Percentiles rank a stretch among this genome's conserved stretches.
phyloP scores from a whole-genome alignment of 2,113 vertebrate species.

The Pyxicephalus adspersus region DNA sequence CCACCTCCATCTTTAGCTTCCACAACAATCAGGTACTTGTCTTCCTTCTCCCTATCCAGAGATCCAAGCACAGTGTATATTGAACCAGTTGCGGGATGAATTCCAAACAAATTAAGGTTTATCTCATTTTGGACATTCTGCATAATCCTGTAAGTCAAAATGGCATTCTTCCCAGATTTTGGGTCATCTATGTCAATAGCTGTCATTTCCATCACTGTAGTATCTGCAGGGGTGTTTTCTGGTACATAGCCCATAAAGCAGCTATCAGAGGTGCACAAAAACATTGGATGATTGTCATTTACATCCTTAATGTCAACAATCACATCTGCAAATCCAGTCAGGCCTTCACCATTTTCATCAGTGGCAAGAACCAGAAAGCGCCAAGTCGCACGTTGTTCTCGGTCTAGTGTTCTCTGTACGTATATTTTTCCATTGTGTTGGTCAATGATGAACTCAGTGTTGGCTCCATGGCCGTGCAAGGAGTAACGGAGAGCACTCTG shows the following conservation, averaged over 20 bases:
- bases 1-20: slow-evolving; percentile 86
- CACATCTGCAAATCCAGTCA: slow-evolving; percentile 88
- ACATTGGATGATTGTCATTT: slow-evolving; percentile 83
- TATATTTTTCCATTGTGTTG: slow-evolving; percentile 78
- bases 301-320: slow-evolving; percentile 81
- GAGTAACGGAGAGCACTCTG: slow-evolving; percentile 81
- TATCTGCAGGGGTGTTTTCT: slow-evolving; percentile 84
- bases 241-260: slow-evolving; percentile 79
- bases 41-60: slow-evolving; percentile 82
- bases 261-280: slow-evolving; percentile 76
- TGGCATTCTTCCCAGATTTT: slow-evolving; percentile 76
- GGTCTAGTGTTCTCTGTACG: slow-evolving; percentile 75
- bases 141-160: slow-evolving; percentile 83
- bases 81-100: slow-evolving; percentile 79
- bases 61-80: slow-evolving; percentile 80
- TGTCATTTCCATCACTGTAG: slow-evolving; percentile 84
- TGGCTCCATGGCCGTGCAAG: slow-evolving; percentile 83
- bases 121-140: slow-evolving; percentile 84
- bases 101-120: slow-evolving; percentile 85
- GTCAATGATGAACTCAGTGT: slow-evolving; percentile 80
- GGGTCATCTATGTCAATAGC: slow-evolving; percentile 86
- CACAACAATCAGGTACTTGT: slow-evolving; percentile 81
- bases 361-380: slow-evolving; percentile 85
- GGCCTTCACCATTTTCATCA: slow-evolving; percentile 80
- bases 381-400: slow-evolving; percentile 79